Evolutionary conservation across 2,888 invertebrate genomes (phyloP).

Genomic region (Pemphredon lugubris): DNA sequence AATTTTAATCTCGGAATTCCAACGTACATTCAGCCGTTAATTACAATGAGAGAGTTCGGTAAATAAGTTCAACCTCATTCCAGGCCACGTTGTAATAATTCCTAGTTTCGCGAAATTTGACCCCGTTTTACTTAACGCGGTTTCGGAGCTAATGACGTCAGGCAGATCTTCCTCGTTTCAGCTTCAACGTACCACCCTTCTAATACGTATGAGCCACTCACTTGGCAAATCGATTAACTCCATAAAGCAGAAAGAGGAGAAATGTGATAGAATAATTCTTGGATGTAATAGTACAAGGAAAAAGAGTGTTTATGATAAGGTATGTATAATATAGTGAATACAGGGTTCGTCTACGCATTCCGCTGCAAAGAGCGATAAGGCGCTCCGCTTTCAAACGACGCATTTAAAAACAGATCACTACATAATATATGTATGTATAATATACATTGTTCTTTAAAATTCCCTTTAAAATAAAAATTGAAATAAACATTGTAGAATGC

Average conservation of each 20-base stretch:
- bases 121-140: conserved; percentile 37
- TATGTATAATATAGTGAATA: no score
- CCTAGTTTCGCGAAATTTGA: conserved; percentile 46
- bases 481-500: conserved; percentile 13
- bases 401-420: no score
- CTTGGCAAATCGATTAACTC: neutral
- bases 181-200: no score
- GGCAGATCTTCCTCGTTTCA: conserved; percentile 3
- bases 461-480: conserved; percentile 4
- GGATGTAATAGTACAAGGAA: no score
- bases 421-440: no score
- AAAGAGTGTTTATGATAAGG: no score
- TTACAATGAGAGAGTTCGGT: conserved; percentile 13
- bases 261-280: neutral
- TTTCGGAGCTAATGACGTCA: conserved; percentile 21
- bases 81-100: conserved; percentile 42
- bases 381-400: no score
- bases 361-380: no score
- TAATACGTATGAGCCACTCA: no score
- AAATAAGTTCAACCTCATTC: conserved; percentile 28
- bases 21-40: neutral
- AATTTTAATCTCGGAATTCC: conserved; percentile 17
- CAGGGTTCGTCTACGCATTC: no score
- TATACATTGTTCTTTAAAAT: neutral
- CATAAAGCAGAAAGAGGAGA: neutral